Percentiles rank a stretch among this genome's conserved stretches.
phyloP scores from a whole-genome alignment of 2,797 vertebrate species.

The Eulemur mongoz region DNA sequence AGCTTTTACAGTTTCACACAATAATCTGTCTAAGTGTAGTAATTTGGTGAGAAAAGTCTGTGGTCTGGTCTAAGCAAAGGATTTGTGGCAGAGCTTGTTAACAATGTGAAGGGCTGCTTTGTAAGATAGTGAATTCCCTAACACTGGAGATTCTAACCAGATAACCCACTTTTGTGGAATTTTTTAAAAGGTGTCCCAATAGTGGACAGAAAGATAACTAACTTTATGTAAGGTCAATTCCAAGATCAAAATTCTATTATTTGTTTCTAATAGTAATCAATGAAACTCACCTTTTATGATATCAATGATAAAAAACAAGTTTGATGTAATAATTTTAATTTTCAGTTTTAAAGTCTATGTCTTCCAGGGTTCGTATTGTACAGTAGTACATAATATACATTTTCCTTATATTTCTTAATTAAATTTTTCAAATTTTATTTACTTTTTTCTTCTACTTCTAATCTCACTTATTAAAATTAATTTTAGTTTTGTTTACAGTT shows the following conservation, averaged over 20 bases:
- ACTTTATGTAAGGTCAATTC: neutral
- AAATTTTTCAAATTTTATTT: neutral
- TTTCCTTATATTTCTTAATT: slow-evolving; percentile 7
- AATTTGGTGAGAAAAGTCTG: neutral
- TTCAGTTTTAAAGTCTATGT: neutral
- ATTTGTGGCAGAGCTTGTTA: neutral
- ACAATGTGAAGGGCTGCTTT: neutral
- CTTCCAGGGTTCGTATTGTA: neutral
- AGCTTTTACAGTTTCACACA: neutral
- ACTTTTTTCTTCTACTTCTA: neutral
- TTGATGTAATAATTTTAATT: neutral
- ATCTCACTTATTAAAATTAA: neutral
- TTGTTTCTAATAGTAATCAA: neutral
- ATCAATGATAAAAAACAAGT: neutral
- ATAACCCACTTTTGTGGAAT: neutral
- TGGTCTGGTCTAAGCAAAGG: neutral
- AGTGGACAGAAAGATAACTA: neutral
- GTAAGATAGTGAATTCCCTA: neutral
- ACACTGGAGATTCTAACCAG: neutral
- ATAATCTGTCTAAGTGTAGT: neutral
- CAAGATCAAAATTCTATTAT: neutral
- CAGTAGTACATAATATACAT: neutral
- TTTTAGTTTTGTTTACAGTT: neutral
- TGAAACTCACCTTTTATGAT: slow-evolving; percentile 6
- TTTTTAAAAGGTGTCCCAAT: neutral